These are phyloP conservation scores for Lagenorhynchus albirostris DNA, from an alignment of 2,113 vertebrate genomes.

Conservation along the genomic window DNA sequence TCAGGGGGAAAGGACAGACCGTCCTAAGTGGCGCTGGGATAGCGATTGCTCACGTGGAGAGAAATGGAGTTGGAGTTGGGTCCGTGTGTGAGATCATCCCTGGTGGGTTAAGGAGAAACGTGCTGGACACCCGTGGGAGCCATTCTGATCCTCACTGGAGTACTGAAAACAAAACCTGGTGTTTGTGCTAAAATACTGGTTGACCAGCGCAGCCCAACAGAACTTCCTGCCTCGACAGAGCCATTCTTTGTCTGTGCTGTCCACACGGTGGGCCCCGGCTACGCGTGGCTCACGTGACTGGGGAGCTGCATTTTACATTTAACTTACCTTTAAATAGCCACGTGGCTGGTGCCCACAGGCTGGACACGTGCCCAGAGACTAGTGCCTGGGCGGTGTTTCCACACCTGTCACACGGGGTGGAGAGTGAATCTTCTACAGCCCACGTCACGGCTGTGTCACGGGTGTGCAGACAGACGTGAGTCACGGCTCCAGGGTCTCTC, in stretches of 20 bases:
- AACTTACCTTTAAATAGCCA: not conserved
- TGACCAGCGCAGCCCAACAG: not conserved
- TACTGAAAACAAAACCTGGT: not conserved
- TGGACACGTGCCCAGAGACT: not conserved
- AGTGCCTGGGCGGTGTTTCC: not conserved
- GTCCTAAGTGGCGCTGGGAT: not conserved
- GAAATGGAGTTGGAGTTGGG: not conserved
- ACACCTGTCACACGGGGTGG: fast-evolving
- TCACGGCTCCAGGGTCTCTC: not conserved
- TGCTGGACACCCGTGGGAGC: not conserved
- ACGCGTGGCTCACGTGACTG: fast-evolving
- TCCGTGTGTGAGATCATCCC: not conserved
- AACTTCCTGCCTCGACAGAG: not conserved
- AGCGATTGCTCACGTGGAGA: not conserved
- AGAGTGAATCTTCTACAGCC: not conserved
- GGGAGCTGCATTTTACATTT: not conserved
- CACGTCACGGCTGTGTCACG: not conserved
- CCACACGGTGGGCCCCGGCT: not conserved
- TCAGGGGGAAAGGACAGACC: not conserved
- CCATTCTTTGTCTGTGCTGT: not conserved
- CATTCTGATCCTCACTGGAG: not conserved
- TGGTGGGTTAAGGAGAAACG: not conserved
- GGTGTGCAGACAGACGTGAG: not conserved
- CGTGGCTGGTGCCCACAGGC: not conserved
- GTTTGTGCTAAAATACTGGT: not conserved